phyloP scores from a whole-genome alignment of 2,888 invertebrate species.

The Aromia moschata region DNA sequence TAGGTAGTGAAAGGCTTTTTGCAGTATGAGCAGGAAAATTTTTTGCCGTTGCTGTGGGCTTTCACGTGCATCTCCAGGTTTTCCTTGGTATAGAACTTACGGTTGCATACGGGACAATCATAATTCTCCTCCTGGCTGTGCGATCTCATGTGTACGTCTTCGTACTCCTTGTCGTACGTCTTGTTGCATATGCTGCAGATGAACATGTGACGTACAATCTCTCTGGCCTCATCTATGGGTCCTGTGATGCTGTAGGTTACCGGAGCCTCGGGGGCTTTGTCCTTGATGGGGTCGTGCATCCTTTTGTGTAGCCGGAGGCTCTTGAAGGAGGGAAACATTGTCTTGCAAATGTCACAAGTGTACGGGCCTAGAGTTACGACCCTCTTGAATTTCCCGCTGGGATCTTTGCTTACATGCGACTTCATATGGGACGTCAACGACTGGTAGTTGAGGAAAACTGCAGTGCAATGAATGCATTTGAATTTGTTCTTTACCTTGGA shows the following conservation, averaged over 20 bases:
- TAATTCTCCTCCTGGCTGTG: constrained; percentile 69
- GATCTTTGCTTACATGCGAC: constrained; percentile 62
- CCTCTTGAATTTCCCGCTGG: constrained; percentile 33
- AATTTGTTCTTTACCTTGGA: constrained; percentile 62
- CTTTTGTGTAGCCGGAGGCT: constrained; percentile 74
- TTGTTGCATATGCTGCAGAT: constrained; percentile 66
- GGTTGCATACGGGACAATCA: constrained; percentile 76
- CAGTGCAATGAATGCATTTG: constrained; percentile 64
- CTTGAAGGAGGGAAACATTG: constrained; percentile 73
- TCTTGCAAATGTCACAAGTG: constrained; percentile 73
- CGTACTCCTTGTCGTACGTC: constrained; percentile 63
- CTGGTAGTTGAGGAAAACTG: constrained; percentile 59
- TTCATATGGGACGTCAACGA: constrained; percentile 71
- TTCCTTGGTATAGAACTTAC: constrained; percentile 72
- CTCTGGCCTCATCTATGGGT: constrained; percentile 52
- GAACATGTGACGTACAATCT: constrained; percentile 55
- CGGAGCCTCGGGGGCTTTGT: constrained; percentile 65
- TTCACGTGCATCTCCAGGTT: constrained; percentile 79
- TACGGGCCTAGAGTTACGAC: constrained; percentile 58
- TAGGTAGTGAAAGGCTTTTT: constrained; percentile 58
- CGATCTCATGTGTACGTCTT: constrained; percentile 73
- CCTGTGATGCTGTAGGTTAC: constrained; percentile 58
- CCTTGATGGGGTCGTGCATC: constrained; percentile 77
- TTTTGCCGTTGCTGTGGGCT: constrained; percentile 71
- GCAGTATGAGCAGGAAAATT: constrained; percentile 59